Evolutionary conservation across 2,113 vertebrate species (phyloP).

Genomic region (Bettongia penicillata): DNA sequence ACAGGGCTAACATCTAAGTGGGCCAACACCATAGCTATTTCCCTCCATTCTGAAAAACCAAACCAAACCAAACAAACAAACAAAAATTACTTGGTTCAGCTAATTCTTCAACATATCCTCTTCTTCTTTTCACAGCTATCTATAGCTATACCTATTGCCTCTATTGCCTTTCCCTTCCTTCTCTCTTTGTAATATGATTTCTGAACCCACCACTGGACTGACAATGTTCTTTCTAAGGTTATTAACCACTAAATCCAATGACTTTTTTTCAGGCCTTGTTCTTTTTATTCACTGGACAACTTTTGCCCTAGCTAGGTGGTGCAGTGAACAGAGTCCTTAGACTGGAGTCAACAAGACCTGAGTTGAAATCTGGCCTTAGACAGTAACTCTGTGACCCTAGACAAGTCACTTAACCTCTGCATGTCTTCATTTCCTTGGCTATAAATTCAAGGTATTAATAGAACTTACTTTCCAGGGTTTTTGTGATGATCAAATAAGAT

Average conservation of each 20-base stretch:
- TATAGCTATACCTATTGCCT: not conserved
- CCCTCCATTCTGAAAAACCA: not conserved
- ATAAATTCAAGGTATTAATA: not conserved
- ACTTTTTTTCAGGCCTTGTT: not conserved
- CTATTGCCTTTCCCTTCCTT: not conserved
- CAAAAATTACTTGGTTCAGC: not conserved
- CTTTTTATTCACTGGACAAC: not conserved
- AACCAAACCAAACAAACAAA: not conserved
- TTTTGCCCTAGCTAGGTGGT: not conserved
- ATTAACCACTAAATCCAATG: not conserved
- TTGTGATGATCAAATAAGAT: not conserved
- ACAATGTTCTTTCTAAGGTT: not conserved
- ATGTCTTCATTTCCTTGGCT: not conserved
- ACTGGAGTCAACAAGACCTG: not conserved
- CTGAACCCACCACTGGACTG: not conserved
- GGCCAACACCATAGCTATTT: not conserved
- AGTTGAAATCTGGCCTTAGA: not conserved
- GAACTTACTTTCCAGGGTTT: not conserved
- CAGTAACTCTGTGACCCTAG: not conserved
- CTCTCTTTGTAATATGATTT: not conserved
- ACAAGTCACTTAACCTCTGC: not conserved
- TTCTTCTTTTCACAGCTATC: not conserved
- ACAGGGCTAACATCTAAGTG: not conserved
- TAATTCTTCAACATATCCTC: not conserved
- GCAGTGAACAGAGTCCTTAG: not conserved